These are phyloP conservation scores for Pelecanoides urinatrix DNA, from an alignment of 2,113 vertebrate genomes.

Conservation along the genomic window DNA sequence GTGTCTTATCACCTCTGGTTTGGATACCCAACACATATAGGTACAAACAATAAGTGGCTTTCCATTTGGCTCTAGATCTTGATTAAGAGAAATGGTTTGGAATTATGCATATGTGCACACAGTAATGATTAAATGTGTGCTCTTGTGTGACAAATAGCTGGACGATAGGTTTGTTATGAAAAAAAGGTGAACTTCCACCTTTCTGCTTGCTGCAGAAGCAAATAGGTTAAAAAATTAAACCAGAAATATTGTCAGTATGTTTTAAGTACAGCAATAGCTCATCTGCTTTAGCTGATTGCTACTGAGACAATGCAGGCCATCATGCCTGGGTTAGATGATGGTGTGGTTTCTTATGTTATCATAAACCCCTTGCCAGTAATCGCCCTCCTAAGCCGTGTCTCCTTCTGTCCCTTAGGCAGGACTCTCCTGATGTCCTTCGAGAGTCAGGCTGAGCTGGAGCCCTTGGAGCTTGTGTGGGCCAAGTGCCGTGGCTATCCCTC, in stretches of 20 bases:
- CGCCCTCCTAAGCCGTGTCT: constrained; percentile 35
- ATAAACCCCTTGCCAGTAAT: not conserved
- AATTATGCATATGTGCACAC: not conserved
- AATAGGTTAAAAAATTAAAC: not conserved
- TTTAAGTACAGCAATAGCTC: not conserved
- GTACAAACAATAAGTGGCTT: not conserved
- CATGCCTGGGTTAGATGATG: not conserved
- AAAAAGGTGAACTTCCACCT: not conserved
- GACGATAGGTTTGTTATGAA: not conserved
- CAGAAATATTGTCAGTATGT: not conserved
- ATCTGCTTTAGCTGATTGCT: not conserved
- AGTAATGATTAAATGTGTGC: not conserved
- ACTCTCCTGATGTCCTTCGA: constrained; percentile 82
- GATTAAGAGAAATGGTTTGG: not conserved
- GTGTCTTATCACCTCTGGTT: not conserved
- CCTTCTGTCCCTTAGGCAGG: constrained; percentile 74
- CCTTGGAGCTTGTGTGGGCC: constrained; percentile 96
- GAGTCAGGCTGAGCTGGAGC: constrained; percentile 85
- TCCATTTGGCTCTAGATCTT: not conserved
- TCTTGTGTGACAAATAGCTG: not conserved
- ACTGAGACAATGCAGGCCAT: not conserved
- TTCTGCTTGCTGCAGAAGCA: not conserved
- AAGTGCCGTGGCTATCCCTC: constrained; percentile 98
- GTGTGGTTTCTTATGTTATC: not conserved
- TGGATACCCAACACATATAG: not conserved